Conservation (phyloP, 2,113 vertebrate genomes). For the Tychaedon coryphoeus region DNA sequence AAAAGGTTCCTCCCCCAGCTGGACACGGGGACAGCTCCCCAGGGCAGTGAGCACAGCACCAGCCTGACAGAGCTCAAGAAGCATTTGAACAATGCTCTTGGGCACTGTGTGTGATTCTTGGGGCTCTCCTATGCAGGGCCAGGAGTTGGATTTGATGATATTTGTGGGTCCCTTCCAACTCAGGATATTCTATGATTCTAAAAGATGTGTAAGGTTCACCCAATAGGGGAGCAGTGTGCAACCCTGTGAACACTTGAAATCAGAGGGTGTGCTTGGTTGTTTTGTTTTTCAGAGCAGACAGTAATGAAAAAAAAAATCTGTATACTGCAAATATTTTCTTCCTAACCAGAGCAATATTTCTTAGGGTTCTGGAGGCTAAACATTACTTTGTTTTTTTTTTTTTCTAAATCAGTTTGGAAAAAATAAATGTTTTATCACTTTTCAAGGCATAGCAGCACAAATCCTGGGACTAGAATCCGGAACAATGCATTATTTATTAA, state of each 20-base stretch:
- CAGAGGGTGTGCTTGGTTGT: background rate
- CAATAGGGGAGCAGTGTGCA: fast-evolving
- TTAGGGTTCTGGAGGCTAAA: background rate
- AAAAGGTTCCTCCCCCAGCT: fast-evolving
- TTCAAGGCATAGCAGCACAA: background rate
- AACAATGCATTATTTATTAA: background rate
- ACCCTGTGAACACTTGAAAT: background rate
- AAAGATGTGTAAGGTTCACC: background rate
- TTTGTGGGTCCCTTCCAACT: background rate
- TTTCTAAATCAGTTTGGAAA: background rate
- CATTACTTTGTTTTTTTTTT: fast-evolving
- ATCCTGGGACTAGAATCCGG: background rate
- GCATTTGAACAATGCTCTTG: background rate
- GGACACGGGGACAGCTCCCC: background rate
- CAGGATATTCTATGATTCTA: background rate
- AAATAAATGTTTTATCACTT: background rate
- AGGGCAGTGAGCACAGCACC: background rate
- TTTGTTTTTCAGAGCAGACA: background rate
- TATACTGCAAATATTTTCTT: background rate
- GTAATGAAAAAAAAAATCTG: background rate
- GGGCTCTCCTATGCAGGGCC: background rate
- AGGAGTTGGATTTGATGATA: fast-evolving
- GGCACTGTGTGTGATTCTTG: background rate
- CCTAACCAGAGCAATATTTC: background rate
- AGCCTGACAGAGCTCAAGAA: background rate